Evolutionary conservation across 2,888 invertebrate species (phyloP), one percentile per base, ranked within the genome.

Genomic region (Drosophila cognata): DNA sequence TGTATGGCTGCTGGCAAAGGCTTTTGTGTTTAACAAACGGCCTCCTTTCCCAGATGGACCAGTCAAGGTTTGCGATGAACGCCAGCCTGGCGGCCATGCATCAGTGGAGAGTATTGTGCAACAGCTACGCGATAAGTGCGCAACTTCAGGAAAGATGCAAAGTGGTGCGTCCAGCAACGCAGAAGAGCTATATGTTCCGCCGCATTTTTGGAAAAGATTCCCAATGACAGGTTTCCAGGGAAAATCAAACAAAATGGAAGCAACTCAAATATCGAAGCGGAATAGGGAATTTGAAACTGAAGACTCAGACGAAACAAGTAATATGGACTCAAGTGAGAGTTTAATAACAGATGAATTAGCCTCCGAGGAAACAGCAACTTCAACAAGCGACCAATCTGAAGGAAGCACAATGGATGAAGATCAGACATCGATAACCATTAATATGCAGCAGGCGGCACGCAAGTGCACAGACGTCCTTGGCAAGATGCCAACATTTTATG

Each of bases 1-100:
- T 2, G 4, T 65, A 2, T 81, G 65, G 57, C 65, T 81, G 11
- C 29, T 79, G 51, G 63, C 62, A n/a, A 81, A 43, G n/a, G 78
- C 78, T 0, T 79, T 79, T 57, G 50, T 78, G 16, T 18, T 81
- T 1, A 57, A 46, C 4, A 43, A 50, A 13, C 21, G 43, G 5
- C 16, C 6, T 7, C 1, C 33, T 11, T 10, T 10, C 10, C 8
- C 7, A 2, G n/a, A 8, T 29, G 43, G 10, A 16, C 2, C 21
- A 5, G 4, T 11, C 4, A 21, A 11, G 2, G 8, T 21, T 5
- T 46, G 46, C 57, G 58, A 57, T 4, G 43, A 57, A 25, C 56
- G 81, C 7, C 58, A 65, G 31, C 7, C 41, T n/a, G 78, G 77
- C 8, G 78, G 81, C 0, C n/a, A 41, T 11, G n/a, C 50, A 4